These are phyloP conservation scores for Macquaria australasica DNA, from an alignment of 2,113 vertebrate genomes.

Conservation along the genomic window DNA sequence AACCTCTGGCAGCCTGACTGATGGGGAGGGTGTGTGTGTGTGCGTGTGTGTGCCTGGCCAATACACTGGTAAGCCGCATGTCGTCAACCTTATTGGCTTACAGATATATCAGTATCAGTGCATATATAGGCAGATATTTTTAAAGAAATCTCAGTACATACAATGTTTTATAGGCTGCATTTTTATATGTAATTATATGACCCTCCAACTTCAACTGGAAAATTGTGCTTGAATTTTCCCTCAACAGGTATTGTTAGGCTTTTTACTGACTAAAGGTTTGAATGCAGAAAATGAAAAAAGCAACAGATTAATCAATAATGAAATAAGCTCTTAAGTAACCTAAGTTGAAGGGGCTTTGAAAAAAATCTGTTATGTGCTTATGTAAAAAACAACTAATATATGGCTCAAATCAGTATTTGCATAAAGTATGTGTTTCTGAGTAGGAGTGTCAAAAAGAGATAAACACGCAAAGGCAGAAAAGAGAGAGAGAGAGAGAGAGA, in stretches of 20 bases:
- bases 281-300: neutral
- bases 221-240: neutral
- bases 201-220: neutral
- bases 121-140: neutral
- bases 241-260: neutral
- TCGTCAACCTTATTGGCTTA: neutral
- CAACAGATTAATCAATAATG: neutral
- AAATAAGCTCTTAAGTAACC: neutral
- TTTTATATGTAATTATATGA: neutral
- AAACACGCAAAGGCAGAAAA: neutral
- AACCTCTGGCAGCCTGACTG: slow-evolving; percentile 47
- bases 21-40: neutral
- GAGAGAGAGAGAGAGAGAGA: slow-evolving; percentile 9
- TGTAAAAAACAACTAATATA: slow-evolving; percentile 1
- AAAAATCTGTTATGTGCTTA: neutral
- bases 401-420: slow-evolving; percentile 2
- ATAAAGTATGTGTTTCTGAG: slow-evolving; percentile 1
- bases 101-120: neutral
- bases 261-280: neutral
- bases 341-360: neutral
- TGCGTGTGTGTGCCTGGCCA: neutral
- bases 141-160: neutral
- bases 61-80: neutral
- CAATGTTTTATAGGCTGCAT: neutral
- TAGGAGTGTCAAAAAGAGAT: neutral